phyloP scores from a whole-genome alignment of 2,888 invertebrate genomes.

The Cheiracanthium punctorium region DNA sequence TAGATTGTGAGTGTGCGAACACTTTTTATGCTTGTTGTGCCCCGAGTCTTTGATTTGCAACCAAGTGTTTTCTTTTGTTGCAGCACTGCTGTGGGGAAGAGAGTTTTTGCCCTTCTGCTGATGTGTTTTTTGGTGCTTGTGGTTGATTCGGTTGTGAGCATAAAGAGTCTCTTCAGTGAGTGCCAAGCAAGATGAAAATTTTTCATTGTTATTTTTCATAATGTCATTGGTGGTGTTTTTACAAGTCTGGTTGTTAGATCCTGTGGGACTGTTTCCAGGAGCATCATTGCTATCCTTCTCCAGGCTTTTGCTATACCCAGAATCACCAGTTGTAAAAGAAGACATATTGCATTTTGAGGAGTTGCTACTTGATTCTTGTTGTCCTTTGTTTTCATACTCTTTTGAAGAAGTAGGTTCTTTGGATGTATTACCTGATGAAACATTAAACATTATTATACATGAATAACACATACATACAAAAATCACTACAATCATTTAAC shows the following conservation, averaged over 20 bases:
- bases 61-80: conserved; percentile 42
- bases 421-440: conserved; percentile 19
- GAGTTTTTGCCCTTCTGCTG: conserved; percentile 38
- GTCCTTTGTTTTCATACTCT: conserved; percentile 13
- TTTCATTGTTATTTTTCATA: conserved; percentile 17
- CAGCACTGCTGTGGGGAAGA: background rate
- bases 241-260: conserved; percentile 24
- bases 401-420: conserved; percentile 21
- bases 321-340: conserved; percentile 54
- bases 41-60: conserved; percentile 20
- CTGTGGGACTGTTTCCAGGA: conserved; percentile 12
- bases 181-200: conserved; percentile 37
- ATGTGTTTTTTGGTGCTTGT: conserved; percentile 53
- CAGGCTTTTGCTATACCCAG: conserved; percentile 46
- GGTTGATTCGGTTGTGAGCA: conserved; percentile 47
- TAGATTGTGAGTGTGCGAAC: conserved; percentile 3
- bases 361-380: conserved; percentile 44
- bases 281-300: conserved; percentile 7
- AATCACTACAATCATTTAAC: too few species aligned
- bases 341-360: conserved; percentile 63
- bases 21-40: conserved; percentile 34
- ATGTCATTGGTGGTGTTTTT: conserved; percentile 8
- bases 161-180: conserved; percentile 48
- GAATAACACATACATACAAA: too few species aligned
- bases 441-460: too few species aligned